Evolutionary conservation across 1,140 invertebrate species (phyloP), one percentile per base, ranked within the genome.

Genomic region (Halictus rubicundus): DNA sequence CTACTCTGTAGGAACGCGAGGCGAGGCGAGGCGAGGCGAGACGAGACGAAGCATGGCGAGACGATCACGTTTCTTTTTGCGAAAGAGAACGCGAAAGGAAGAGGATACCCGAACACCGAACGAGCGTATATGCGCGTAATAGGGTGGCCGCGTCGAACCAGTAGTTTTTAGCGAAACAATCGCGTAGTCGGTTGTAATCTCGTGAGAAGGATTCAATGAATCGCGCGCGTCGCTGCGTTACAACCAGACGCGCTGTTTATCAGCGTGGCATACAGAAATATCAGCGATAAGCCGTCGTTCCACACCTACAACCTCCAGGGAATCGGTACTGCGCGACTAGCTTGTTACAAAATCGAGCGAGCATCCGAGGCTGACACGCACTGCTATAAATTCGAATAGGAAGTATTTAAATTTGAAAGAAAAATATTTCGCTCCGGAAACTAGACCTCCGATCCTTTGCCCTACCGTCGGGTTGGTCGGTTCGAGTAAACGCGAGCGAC

Each of bases 141-240:
- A 32, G 7, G 27, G 49, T 16, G 16, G 60, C 21, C 60, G 25
- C 2, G 12, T 61, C 25, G 6, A 19, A 32, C 14, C 60, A 37
- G 9, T 65, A 42, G 21, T 65, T 42, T 42, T 65, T 23, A 59
- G 68, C 74, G 65, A 73, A 82, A 68, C 69, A 82, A 84, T 84
- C 68, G 49, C 49, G 64, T 16, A 57, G 54, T n/a, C 19, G 39
- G 42, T 21, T 65, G 71, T 83, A 83, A 83, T 83, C 78, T 46
- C 68, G 42, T 60, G 68, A 81, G 81, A 81, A 83, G 81, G 68
- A 70, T 84, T 82, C 82, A 73, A 84, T 82, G 81, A 82, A 80
- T 74, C 72, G 74, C 77, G 74, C 77, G 60, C 68, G 61, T 61
- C 57, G 49, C 80, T 23, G 72, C 70, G 69, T 80, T 71, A 71